Conservation (phyloP, 2,113 vertebrate genomes). For the Coturnix japonica region DNA sequence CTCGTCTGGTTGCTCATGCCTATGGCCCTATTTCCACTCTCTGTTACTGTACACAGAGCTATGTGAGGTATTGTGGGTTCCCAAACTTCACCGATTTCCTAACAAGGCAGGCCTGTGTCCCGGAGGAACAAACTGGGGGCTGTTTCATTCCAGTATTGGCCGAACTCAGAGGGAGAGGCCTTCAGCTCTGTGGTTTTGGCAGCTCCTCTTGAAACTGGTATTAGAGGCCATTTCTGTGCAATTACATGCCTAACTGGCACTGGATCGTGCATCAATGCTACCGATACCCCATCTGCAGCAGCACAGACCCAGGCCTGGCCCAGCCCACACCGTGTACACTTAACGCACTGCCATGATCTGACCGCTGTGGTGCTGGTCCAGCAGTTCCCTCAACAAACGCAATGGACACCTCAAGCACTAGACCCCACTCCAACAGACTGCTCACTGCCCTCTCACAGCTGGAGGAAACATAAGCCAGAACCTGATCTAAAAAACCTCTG, state of each 20-base stretch:
- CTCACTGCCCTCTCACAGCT: neutral
- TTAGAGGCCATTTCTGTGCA: constrained; percentile 66
- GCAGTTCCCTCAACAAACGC: neutral
- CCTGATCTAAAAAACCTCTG: accelerated
- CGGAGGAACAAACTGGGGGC: constrained; percentile 77
- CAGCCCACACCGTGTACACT: neutral
- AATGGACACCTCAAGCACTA: neutral
- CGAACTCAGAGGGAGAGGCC: constrained; percentile 57
- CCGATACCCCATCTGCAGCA: neutral
- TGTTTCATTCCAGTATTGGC: constrained; percentile 63
- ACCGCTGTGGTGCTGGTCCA: neutral
- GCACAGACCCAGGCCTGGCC: neutral
- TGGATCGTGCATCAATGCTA: neutral
- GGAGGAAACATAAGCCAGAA: neutral
- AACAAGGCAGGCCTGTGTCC: constrained; percentile 87
- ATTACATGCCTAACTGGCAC: constrained; percentile 33
- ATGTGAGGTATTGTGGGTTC: constrained; percentile 86
- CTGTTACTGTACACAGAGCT: constrained; percentile 84
- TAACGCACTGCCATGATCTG: neutral
- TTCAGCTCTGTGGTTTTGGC: constrained; percentile 66
- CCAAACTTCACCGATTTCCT: constrained; percentile 82
- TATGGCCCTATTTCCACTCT: constrained; percentile 83
- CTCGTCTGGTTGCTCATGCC: constrained; percentile 78
- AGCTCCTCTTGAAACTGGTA: constrained; percentile 28
- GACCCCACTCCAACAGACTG: neutral